Evolutionary conservation across 2,888 invertebrate genomes (phyloP), one percentile per base, ranked within the genome.

Genomic region (Artemia sinica): DNA sequence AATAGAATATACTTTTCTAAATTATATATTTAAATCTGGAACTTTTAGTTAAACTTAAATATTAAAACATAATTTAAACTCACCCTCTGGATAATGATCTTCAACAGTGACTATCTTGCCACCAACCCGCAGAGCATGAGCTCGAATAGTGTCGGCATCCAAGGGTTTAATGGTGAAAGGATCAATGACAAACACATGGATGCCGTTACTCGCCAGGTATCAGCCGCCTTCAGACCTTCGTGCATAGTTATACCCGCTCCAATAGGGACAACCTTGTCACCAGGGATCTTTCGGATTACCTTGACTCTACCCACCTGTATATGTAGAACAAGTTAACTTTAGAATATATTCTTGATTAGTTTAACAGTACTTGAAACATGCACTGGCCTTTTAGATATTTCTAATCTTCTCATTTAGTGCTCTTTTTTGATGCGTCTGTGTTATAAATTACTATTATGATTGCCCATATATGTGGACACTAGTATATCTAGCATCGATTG

Each of bases 141-240:
- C 80, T 63, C 87, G 77, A 63, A 99, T 85, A 1, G 86, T 82
- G 1, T 83, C 84, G 69, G 81, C 84, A 80, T 98, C 98, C 73
- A 98, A 80, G 0, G 98, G 98, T 80, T 98, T 97, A 71, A 97
- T 81, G 11, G 96, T 95, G 81, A 96, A 98, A 8, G 89, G 91
- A 82, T 98, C 98, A 77, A 99, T 77, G 41, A 98, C 86, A 66
- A 95, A 84, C 0, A 87, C 85, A 70, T 84, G 80, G 68, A 94
- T 80, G 13, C 88, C 88, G n/a, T 78, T 76, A 75, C 84, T 84
- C 10, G 81, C 82, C 69, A 97, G 82, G 82, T 80, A 71, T 85
- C 85, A 0, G 92, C 88, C 48, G 97, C 97, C 70, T 84, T 83
- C 66, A 96, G 74, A 1, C 91, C 90, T 79, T 97, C 96, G 76